A percentile compares a stretch with the other conserved stretches of the same genome.
These are phyloP conservation scores for Mimas tiliae DNA, from an alignment of 2,888 invertebrate species.

Conservation along the genomic window DNA sequence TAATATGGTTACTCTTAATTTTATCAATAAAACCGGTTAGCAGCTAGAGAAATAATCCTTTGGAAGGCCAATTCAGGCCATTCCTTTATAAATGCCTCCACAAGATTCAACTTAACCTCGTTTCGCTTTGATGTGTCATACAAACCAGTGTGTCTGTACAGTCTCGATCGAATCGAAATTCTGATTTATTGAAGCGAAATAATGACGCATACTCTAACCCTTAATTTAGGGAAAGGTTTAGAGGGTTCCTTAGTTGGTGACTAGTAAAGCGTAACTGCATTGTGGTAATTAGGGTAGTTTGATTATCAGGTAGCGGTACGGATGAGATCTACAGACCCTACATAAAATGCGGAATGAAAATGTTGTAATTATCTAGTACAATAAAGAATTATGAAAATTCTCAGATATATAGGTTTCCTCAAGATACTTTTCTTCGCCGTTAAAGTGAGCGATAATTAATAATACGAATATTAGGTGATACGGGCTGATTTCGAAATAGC, in stretches of 20 bases:
- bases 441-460: no score
- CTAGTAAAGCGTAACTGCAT: not conserved
- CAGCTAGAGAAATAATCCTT: not conserved
- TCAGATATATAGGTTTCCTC: no score
- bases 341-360: no score
- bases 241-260: not conserved
- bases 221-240: constrained; percentile 12
- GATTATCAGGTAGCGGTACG: no score
- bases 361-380: no score
- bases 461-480: no score
- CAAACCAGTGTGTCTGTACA: constrained; percentile 8
- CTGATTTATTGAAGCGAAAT: constrained; percentile 16
- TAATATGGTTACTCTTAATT: not conserved
- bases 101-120: not conserved
- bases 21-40: not conserved
- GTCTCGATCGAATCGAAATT: constrained; percentile 3
- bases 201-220: constrained; percentile 6
- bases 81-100: constrained; percentile 7
- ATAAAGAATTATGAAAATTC: no score
- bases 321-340: no score
- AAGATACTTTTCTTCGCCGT: no score
- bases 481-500: no score
- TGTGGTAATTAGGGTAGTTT: not conserved
- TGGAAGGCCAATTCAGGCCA: no score
- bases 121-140: constrained; percentile 19